phyloP scores from a whole-genome alignment of 2,113 vertebrate genomes.

The Percina caprodes region DNA sequence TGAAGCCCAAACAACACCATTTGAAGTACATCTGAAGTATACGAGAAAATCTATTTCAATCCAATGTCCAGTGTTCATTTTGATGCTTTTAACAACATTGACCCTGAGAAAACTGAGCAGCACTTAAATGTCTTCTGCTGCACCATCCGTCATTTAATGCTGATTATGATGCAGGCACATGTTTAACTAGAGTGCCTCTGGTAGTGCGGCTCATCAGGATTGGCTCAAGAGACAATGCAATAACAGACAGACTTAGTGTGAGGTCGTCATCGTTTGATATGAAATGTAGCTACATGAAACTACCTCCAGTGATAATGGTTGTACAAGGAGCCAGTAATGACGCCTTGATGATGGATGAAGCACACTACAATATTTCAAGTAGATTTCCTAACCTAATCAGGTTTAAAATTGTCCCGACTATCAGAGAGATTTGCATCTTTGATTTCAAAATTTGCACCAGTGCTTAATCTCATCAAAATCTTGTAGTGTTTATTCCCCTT shows the following conservation, averaged over 20 bases:
- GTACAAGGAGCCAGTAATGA: conserved; percentile 20
- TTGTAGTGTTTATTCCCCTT: conserved; percentile 56
- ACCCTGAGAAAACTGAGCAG: conserved; percentile 17
- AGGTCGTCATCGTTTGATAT: conserved; percentile 20
- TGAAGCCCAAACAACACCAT: conserved; percentile 6
- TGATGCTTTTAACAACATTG: conserved; percentile 9
- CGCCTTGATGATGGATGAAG: conserved; percentile 38
- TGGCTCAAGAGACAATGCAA: conserved; percentile 59
- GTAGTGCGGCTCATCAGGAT: conserved; percentile 21
- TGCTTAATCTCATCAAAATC: conserved; percentile 46
- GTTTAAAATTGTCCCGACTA: conserved; percentile 6
- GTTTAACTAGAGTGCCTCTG: conserved; percentile 11
- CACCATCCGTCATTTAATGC: conserved; percentile 4
- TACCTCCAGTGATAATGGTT: conserved; percentile 20
- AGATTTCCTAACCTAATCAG: conserved; percentile 17
- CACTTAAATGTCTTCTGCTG: conserved; percentile 21
- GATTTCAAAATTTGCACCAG: conserved; percentile 4
- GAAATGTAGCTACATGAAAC: conserved; percentile 39
- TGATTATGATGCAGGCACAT: conserved; percentile 35
- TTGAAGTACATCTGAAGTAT: neutral
- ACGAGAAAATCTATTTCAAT: conserved; percentile 21
- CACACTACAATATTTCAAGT: conserved; percentile 60
- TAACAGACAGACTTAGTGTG: conserved; percentile 49
- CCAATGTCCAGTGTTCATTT: neutral
- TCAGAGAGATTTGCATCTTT: neutral